Evolutionary conservation across 2,888 invertebrate genomes (phyloP).

Genomic region (Endotricha flammealis): DNA sequence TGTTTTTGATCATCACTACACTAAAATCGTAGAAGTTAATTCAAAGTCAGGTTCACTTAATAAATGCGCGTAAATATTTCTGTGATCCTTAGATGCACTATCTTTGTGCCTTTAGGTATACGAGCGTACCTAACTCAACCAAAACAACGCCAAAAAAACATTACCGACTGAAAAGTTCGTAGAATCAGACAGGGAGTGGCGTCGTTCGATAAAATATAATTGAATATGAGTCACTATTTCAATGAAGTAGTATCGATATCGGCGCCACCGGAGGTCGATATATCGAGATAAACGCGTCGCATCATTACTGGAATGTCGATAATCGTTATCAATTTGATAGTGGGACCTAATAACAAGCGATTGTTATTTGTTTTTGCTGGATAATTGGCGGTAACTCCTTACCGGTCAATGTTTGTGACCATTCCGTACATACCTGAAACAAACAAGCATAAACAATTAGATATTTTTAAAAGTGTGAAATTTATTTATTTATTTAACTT

Average conservation of each 20-base stretch:
- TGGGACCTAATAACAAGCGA: conserved; percentile 36
- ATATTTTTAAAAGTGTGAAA: not conserved
- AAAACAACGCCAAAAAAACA: not conserved
- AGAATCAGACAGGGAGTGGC: conserved; percentile 51
- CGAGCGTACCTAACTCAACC: too few relatives aligned
- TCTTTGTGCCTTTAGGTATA: too few relatives aligned
- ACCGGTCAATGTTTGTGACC: conserved; percentile 2
- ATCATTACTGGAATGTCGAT: conserved; percentile 37
- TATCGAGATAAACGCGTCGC: conserved; percentile 26
- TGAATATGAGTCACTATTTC: conserved; percentile 36
- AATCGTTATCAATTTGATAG: conserved; percentile 33
- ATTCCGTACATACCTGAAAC: conserved; percentile 22
- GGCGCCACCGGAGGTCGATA: conserved; percentile 7
- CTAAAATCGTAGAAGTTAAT: too few relatives aligned
- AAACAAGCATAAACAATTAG: conserved; percentile 12
- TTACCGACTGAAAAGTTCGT: conserved; percentile 15
- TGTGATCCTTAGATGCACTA: too few relatives aligned
- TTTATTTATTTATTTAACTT: too few relatives aligned
- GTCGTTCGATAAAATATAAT: conserved; percentile 42
- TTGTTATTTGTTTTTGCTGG: conserved; percentile 21
- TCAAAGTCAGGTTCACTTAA: too few relatives aligned
- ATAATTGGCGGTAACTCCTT: not conserved
- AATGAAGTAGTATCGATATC: conserved; percentile 17
- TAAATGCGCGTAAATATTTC: too few relatives aligned
- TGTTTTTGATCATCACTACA: too few relatives aligned